phyloP scores from a whole-genome alignment of 2,797 vertebrate genomes.

The Phrynocephalus guinanensis region DNA sequence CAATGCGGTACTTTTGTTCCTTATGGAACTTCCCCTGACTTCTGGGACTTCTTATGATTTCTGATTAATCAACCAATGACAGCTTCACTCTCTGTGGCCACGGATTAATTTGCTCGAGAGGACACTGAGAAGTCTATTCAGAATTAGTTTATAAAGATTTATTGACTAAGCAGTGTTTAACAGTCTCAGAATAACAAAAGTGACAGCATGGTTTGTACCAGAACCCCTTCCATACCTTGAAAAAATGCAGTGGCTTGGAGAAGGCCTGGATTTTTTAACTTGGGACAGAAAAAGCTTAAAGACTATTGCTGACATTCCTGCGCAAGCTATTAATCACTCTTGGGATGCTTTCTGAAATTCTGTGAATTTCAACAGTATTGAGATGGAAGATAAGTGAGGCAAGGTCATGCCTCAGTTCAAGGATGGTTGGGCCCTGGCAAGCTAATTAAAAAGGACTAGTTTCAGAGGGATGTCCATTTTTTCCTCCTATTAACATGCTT shows the following conservation, averaged over 20 bases:
- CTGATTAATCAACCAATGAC: neutral
- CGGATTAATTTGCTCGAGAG: neutral
- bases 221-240: neutral
- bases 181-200: neutral
- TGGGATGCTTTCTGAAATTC: neutral
- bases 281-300: neutral
- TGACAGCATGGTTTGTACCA: too few species aligned
- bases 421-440: neutral
- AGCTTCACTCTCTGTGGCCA: neutral
- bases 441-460: too few species aligned
- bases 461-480: neutral
- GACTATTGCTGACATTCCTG: neutral
- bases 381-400: neutral
- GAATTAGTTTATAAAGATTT: neutral
- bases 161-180: neutral
- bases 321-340: neutral
- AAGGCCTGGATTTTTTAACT: neutral
- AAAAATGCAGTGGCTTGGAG: neutral
- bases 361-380: constrained; percentile 23
- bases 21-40: neutral
- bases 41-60: neutral
- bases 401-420: neutral
- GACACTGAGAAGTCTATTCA: neutral
- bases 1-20: too few species aligned
- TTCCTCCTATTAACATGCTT: neutral